phyloP scores from a whole-genome alignment of 2,888 invertebrate genomes.

The Euphydryas editha region DNA sequence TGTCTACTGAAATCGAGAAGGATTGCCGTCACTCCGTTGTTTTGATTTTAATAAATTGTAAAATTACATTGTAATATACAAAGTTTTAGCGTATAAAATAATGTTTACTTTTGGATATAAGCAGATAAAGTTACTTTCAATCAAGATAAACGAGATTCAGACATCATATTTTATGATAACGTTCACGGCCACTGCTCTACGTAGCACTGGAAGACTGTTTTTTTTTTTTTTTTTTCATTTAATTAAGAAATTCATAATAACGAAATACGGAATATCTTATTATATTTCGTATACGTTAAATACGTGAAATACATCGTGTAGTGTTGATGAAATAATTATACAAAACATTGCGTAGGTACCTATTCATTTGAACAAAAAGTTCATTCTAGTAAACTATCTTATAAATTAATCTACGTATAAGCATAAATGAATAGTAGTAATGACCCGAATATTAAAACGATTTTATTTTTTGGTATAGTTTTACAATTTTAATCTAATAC shows the following conservation, averaged over 20 bases:
- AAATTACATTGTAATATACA: neutral
- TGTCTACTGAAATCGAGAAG: conserved; percentile 7
- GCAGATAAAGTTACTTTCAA: conserved; percentile 37
- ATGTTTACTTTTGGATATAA: conserved; percentile 44
- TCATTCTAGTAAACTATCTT: no score
- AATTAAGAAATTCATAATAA: neutral
- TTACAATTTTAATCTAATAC: neutral
- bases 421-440: no score
- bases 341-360: no score
- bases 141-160: conserved; percentile 42
- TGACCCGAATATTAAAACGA: no score
- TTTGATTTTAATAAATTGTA: neutral
- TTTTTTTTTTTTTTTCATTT: neutral
- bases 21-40: neutral
- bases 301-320: neutral
- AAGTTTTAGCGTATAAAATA: neutral
- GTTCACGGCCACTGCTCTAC: conserved; percentile 28
- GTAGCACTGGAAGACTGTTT: conserved; percentile 2
- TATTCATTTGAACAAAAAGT: no score
- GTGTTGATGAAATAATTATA: neutral
- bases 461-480: no score
- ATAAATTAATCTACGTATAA: no score
- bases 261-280: conserved; percentile 1
- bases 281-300: neutral
- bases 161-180: conserved; percentile 35